phyloP scores from a whole-genome alignment of 2,888 invertebrate genomes.

The Campoletis raptor region DNA sequence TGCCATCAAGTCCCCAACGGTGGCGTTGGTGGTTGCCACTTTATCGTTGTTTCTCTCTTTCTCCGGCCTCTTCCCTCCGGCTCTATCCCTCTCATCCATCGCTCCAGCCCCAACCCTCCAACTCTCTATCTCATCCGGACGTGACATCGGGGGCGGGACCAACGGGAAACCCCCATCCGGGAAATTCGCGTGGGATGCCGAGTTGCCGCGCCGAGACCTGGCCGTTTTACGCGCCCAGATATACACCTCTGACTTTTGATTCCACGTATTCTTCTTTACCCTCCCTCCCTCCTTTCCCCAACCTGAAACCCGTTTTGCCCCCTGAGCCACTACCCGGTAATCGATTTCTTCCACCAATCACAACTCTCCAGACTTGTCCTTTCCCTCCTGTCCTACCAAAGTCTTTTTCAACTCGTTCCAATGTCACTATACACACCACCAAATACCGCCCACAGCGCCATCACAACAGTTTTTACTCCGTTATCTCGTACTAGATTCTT shows the following conservation, averaged over 20 bases:
- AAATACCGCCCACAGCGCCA: background rate
- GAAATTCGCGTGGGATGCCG: slow-evolving; percentile 82
- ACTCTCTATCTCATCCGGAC: slow-evolving; percentile 25
- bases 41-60: slow-evolving; percentile 12
- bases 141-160: slow-evolving; percentile 71
- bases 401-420: background rate
- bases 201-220: slow-evolving; percentile 19
- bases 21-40: slow-evolving; percentile 12
- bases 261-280: slow-evolving; percentile 11
- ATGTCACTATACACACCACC: background rate
- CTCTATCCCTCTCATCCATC: background rate
- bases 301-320: slow-evolving; percentile 23
- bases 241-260: slow-evolving; percentile 4
- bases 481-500: background rate
- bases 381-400: background rate
- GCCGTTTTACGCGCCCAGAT: slow-evolving; percentile 23
- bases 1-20: slow-evolving; percentile 76
- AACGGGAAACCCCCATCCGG: slow-evolving; percentile 82
- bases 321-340: slow-evolving; percentile 72
- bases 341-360: slow-evolving; percentile 84
- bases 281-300: background rate
- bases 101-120: background rate
- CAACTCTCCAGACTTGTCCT: slow-evolving; percentile 73
- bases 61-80: background rate
- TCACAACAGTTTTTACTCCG: background rate